phyloP scores from a whole-genome alignment of 2,888 invertebrate genomes.

The Alloscopus bannaensis region DNA sequence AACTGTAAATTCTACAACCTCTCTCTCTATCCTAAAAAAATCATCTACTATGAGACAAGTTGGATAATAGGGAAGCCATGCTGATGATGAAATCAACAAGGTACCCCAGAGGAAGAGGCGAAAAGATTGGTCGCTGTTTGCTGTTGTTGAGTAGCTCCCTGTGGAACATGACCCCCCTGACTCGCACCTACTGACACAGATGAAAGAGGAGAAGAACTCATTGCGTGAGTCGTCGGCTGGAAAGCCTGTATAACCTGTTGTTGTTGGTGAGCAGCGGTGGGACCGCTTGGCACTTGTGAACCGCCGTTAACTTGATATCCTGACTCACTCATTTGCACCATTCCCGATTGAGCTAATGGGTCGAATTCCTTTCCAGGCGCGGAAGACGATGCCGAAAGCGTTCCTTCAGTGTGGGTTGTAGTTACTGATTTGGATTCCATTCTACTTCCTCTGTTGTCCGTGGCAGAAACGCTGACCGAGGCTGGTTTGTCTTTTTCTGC shows the following conservation, averaged over 20 bases:
- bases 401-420: not conserved
- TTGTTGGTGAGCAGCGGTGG: slow-evolving; percentile 28
- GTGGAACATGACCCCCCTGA: slow-evolving; percentile 76
- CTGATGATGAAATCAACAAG: not conserved
- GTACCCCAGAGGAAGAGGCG: slow-evolving; percentile 26
- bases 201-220: slow-evolving; percentile 20
- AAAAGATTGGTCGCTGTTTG: slow-evolving; percentile 72
- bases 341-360: slow-evolving; percentile 11
- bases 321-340: slow-evolving; percentile 5
- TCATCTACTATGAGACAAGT: not conserved
- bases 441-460: not conserved
- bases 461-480: too few species aligned
- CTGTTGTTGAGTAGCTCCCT: slow-evolving; percentile 91
- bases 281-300: not conserved
- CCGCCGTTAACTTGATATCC: not conserved
- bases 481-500: not conserved
- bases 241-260: slow-evolving; percentile 46
- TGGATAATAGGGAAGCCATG: not conserved
- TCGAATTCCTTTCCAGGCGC: slow-evolving; percentile 44
- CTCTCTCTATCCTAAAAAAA: not conserved
- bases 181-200: slow-evolving; percentile 16
- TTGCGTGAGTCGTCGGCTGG: slow-evolving; percentile 26
- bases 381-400: not conserved
- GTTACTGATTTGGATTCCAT: not conserved
- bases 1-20: not conserved